Evolutionary conservation across 2,888 invertebrate genomes (phyloP).

Genomic region (Nephrotoma appendiculata): DNA sequence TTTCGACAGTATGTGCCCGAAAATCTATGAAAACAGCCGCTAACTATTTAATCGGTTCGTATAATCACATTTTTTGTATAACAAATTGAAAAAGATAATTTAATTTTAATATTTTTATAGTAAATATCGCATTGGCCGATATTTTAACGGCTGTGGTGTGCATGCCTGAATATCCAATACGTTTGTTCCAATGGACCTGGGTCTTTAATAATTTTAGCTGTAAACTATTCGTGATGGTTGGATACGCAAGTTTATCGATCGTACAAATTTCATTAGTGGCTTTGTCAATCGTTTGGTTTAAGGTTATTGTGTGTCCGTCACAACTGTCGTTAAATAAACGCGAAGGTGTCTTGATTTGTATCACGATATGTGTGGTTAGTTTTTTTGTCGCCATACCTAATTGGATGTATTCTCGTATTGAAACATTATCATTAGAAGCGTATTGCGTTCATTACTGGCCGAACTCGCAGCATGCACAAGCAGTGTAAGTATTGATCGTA

Average conservation of each 20-base stretch:
- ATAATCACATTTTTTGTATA: background rate
- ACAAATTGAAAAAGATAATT: background rate
- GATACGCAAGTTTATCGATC: background rate
- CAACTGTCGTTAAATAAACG: background rate
- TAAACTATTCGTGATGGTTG: background rate
- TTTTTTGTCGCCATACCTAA: background rate
- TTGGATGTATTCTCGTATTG: background rate
- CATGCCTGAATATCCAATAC: background rate
- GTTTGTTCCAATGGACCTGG: background rate
- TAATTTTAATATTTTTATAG: background rate
- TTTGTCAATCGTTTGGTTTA: background rate
- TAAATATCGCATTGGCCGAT: background rate
- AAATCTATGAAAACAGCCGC: background rate
- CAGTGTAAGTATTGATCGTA: background rate
- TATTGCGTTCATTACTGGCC: background rate
- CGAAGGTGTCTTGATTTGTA: background rate
- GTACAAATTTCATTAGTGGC: background rate
- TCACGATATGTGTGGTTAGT: background rate
- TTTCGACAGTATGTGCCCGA: background rate
- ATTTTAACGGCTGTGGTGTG: background rate
- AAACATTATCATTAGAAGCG: background rate
- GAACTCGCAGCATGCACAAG: background rate
- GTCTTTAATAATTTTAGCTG: background rate
- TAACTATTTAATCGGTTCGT: background rate
- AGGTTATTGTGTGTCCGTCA: background rate